These are phyloP conservation scores for Argyrosomus regius DNA, from an alignment of 2,797 vertebrate genomes.

Conservation along the genomic window DNA sequence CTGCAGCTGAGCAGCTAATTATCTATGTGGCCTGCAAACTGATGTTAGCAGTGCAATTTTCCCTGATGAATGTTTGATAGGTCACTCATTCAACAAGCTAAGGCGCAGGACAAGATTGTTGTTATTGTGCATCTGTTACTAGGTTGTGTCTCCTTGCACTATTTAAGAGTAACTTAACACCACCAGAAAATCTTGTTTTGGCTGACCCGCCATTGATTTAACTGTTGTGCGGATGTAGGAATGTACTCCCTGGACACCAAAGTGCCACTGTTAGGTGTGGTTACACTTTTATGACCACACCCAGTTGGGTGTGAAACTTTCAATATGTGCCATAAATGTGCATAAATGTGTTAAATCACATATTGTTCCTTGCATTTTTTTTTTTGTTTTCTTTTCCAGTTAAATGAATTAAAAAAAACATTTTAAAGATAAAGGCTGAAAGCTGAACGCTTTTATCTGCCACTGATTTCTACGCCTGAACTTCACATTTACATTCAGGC, in stretches of 20 bases:
- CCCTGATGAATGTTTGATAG: background rate
- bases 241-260: background rate
- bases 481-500: constrained; percentile 14
- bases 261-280: background rate
- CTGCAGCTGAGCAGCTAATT: too few species aligned
- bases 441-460: background rate
- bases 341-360: background rate
- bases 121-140: background rate
- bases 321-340: background rate
- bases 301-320: background rate
- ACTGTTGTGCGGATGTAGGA: background rate
- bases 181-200: background rate
- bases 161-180: background rate
- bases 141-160: background rate
- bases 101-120: background rate
- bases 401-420: background rate
- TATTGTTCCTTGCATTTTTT: background rate
- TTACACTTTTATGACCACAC: background rate
- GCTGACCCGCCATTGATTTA: background rate
- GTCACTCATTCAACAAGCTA: background rate
- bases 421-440: background rate
- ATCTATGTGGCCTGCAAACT: background rate
- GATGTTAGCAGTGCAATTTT: background rate
- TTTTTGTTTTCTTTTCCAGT: background rate
- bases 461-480: background rate